Conservation (phyloP, 1,140 invertebrate genomes). For the Nebria ingens region DNA sequence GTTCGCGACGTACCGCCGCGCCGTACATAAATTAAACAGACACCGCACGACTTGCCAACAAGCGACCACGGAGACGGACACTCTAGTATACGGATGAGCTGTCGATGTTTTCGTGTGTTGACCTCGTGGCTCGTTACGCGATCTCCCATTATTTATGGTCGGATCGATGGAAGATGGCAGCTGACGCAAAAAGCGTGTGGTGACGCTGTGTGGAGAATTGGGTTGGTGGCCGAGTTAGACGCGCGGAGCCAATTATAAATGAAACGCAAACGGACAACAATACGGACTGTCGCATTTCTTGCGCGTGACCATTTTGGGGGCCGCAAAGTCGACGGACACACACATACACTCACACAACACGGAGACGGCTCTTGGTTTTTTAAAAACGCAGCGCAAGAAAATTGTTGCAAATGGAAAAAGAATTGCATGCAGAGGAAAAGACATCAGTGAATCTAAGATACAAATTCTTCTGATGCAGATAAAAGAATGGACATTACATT, state of each 20-base stretch:
- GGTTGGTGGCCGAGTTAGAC: neutral
- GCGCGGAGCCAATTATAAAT: slow-evolving; percentile 2
- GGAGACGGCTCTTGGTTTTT: too few relatives aligned
- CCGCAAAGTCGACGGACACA: neutral
- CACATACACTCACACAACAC: neutral
- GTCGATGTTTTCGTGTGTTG: neutral
- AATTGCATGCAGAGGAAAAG: too few relatives aligned
- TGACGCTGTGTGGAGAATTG: neutral
- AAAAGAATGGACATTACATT: too few relatives aligned
- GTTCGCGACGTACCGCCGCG: neutral
- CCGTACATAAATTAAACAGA: neutral
- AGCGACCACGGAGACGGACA: neutral
- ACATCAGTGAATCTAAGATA: too few relatives aligned
- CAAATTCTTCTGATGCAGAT: too few relatives aligned
- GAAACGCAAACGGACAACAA: neutral
- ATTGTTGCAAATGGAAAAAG: too few relatives aligned
- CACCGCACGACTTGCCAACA: neutral
- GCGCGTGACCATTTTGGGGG: neutral
- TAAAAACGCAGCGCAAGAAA: too few relatives aligned
- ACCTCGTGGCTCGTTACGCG: neutral
- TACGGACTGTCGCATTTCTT: neutral
- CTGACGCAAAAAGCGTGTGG: neutral
- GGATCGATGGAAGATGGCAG: neutral
- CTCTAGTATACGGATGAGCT: neutral
- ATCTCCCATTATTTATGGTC: neutral